Percentiles rank a stretch among this genome's conserved stretches.
Evolutionary conservation across 2,797 vertebrate species (phyloP).

Genomic region (Perodicticus potto): DNA sequence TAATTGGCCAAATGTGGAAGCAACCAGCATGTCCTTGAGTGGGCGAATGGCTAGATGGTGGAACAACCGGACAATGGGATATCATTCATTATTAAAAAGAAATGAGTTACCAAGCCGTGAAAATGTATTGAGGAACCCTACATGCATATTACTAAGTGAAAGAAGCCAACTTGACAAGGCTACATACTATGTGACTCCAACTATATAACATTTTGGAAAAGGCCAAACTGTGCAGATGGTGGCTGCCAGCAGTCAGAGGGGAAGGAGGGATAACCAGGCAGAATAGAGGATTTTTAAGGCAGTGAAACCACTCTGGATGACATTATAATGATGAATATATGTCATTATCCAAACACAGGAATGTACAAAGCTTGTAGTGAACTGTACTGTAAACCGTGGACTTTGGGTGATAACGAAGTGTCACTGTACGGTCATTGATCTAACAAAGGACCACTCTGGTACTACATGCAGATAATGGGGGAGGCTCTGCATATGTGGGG

Average conservation of each 20-base stretch:
- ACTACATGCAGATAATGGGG: rapidly evolving
- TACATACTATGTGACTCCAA: background rate
- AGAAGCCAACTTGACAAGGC: background rate
- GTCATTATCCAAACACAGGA: background rate
- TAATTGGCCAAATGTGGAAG: background rate
- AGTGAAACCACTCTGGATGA: background rate
- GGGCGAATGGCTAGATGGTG: background rate
- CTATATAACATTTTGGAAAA: background rate
- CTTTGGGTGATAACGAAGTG: background rate
- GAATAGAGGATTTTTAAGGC: background rate
- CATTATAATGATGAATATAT: background rate
- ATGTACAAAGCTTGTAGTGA: background rate
- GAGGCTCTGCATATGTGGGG: background rate
- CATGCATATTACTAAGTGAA: background rate
- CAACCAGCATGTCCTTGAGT: background rate
- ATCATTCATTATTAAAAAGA: background rate
- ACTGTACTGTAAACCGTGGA: background rate
- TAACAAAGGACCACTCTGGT: background rate
- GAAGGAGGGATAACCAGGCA: rapidly evolving
- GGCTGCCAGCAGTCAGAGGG: background rate
- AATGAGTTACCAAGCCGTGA: background rate
- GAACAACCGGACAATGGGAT: background rate
- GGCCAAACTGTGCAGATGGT: background rate
- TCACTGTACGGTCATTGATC: background rate
- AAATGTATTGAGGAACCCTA: background rate